Percentiles rank a stretch among this genome's conserved stretches.
These are phyloP conservation scores for Cantharis lateralis DNA, from an alignment of 2,888 invertebrate species.

Conservation along the genomic window DNA sequence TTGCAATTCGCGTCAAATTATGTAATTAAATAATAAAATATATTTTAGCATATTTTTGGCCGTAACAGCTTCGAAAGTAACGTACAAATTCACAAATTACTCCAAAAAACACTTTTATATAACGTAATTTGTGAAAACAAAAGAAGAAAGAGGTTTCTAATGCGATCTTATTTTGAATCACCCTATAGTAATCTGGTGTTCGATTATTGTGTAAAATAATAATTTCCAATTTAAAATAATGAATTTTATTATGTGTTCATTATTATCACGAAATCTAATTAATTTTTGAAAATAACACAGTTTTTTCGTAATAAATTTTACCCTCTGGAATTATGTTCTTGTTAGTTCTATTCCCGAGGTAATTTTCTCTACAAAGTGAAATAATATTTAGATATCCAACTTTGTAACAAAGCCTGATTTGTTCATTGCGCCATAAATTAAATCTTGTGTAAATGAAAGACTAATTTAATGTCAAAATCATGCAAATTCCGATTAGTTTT, in stretches of 20 bases:
- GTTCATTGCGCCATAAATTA: background rate
- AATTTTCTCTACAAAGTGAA: background rate
- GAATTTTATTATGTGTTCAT: background rate
- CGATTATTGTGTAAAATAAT: too few relatives aligned
- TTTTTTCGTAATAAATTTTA: background rate
- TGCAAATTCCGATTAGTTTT: background rate
- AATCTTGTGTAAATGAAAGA: background rate
- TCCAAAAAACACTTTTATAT: too few relatives aligned
- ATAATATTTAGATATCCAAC: background rate
- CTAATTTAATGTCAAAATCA: background rate
- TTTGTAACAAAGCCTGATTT: background rate
- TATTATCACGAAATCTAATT: background rate
- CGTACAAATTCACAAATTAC: too few relatives aligned
- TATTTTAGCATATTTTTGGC: too few relatives aligned
- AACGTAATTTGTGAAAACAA: too few relatives aligned
- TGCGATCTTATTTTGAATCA: too few relatives aligned
- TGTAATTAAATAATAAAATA: too few relatives aligned
- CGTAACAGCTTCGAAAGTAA: too few relatives aligned
- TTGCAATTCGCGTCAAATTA: too few relatives aligned
- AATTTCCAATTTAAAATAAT: background rate
- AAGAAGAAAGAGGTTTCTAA: too few relatives aligned
- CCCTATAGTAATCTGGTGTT: too few relatives aligned
- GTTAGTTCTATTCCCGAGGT: background rate
- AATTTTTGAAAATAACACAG: background rate
- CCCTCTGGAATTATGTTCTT: background rate